Conservation (phyloP, 2,797 vertebrate genomes). For the Saxicola maurus region DNA sequence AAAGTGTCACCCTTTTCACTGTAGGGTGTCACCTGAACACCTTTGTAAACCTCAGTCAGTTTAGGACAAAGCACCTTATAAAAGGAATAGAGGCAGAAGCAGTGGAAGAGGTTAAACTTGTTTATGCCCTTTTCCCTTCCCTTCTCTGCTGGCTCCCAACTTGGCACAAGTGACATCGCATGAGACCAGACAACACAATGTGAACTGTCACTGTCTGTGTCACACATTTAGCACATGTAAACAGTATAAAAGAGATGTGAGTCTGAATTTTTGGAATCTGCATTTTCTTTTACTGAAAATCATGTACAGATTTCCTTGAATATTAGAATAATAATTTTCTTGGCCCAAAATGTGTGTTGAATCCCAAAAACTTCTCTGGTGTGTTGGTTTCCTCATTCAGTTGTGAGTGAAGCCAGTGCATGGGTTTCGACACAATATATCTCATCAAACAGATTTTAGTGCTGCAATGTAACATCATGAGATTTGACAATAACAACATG, state of each 20-base stretch:
- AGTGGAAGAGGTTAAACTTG: not conserved
- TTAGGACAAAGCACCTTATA: not conserved
- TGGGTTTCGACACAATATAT: not conserved
- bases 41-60: not conserved
- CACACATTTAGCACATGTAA: accelerated
- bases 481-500: not conserved
- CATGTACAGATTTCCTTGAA: not conserved
- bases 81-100: not conserved
- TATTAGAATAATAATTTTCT: not conserved
- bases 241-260: not conserved
- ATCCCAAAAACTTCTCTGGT: not conserved
- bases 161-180: not conserved
- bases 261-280: not conserved
- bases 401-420: not conserved
- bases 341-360: not conserved
- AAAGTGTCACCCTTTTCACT: not conserved
- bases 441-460: not conserved
- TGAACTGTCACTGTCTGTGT: not conserved
- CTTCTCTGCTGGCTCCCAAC: not conserved
- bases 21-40: not conserved
- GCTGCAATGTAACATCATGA: not conserved
- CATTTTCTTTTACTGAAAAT: not conserved
- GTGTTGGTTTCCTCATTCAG: not conserved
- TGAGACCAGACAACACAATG: accelerated
- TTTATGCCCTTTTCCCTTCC: not conserved